Evolutionary conservation across 2,797 vertebrate species (phyloP), one percentile per base, ranked within the genome.

Genomic region (Lacerta bilineata): DNA sequence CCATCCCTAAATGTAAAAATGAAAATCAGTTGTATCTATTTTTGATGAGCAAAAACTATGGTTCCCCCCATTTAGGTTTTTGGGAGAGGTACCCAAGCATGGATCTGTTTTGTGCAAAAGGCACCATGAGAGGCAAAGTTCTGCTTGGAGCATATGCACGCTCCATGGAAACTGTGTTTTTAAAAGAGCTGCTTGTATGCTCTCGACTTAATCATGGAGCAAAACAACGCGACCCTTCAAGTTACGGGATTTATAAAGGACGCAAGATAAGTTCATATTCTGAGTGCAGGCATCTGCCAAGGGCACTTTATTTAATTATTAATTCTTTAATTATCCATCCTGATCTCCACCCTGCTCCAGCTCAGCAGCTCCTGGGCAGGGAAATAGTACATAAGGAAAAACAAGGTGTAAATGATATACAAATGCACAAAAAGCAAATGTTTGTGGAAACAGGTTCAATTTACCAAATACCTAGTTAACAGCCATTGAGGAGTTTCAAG

Each of bases 111-210:
- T 1, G 69, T 69, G 29, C 0, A 4, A 18, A 75, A 80, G 91
- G 64, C 84, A 85, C 86, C 88, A 68, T 84, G n/a, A 89, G 86
- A 87, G 50, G 71, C 71, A 80, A 55, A 87, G 79, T 17, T 50
- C 43, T 88, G 85, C 50, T n/a, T 41, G 84, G 83, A 39, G 23
- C 69, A 27, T 88, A 64, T 84, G 80, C 55, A 85, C 25, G 46
- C 75, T 88, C 80, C 71, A 69, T 15, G 0, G 89, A 88, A 92
- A 77, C 88, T 59, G 88, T 59, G 88, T 64, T 82, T 0, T 55
- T 55, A 61, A 0, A 0, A 0, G 86, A 86, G 81, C 89, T 68
- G 84, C n/a, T 90, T 25, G 7, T 18, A 1, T 29, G 87, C 87
- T 4, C 87, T 87, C 0, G 1, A 20, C 46, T 87, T 55, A 11